phyloP scores from a whole-genome alignment of 2,888 invertebrate species.

The Drosophila imparisetae region DNA sequence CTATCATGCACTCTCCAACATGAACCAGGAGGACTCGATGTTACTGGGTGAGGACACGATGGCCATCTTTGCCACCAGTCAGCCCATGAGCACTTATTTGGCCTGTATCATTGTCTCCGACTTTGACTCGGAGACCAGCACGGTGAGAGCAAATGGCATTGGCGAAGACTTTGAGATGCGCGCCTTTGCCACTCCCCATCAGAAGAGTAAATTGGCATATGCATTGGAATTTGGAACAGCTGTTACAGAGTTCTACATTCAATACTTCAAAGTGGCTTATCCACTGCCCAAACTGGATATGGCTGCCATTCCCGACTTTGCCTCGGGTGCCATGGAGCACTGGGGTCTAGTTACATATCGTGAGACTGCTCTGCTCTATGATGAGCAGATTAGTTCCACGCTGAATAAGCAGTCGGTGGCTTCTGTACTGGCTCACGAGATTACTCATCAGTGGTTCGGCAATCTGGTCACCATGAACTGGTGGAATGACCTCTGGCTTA shows the following conservation, averaged over 20 bases:
- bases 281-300: conserved; percentile 92
- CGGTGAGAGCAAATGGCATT: conserved; percentile 86
- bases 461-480: conserved; percentile 95
- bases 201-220: conserved; percentile 90
- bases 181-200: conserved; percentile 90
- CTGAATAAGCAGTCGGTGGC: conserved; percentile 91
- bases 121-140: conserved; percentile 87
- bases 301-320: conserved; percentile 84
- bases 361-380: conserved; percentile 93
- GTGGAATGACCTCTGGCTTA: conserved; percentile 97
- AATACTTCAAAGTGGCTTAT: conserved; percentile 93
- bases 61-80: conserved; percentile 91
- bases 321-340: conserved; percentile 96
- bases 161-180: conserved; percentile 87
- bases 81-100: conserved; percentile 97
- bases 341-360: conserved; percentile 96
- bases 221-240: conserved; percentile 90
- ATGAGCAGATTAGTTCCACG: conserved; percentile 89
- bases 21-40: conserved; percentile 46
- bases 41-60: conserved; percentile 85
- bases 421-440: conserved; percentile 94
- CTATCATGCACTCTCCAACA: conserved; percentile 92
- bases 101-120: conserved; percentile 96
- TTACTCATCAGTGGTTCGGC: conserved; percentile 97
- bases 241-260: conserved; percentile 91